Evolutionary conservation across 1,140 invertebrate genomes (phyloP).

Genomic region (Drosophila varians): DNA sequence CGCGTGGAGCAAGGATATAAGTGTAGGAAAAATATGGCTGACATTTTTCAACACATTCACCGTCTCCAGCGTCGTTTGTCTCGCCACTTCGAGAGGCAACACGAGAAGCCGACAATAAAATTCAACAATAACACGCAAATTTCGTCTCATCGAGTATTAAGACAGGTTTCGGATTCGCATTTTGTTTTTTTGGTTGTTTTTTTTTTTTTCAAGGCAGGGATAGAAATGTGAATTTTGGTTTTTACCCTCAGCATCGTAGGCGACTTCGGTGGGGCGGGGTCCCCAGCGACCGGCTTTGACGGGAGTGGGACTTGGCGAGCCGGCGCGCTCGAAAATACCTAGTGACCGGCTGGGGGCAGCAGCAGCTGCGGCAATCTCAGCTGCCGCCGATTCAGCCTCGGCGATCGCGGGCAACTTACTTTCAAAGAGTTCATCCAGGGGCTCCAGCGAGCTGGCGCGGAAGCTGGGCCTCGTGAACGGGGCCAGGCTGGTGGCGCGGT

Average conservation of each 20-base stretch:
- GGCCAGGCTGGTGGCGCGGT: constrained; percentile 79
- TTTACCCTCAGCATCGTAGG: constrained; percentile 89
- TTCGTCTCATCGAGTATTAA: constrained; percentile 66
- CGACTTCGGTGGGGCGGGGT: constrained; percentile 87
- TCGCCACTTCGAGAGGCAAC: constrained; percentile 32
- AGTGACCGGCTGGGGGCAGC: constrained; percentile 67
- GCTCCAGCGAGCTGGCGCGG: constrained; percentile 82
- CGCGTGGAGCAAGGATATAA: constrained; percentile 14
- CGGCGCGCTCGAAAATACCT: constrained; percentile 84
- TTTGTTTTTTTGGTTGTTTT: constrained; percentile 8
- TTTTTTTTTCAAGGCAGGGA: constrained; percentile 20
- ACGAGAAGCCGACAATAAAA: constrained; percentile 51
- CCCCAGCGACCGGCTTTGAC: constrained; percentile 88
- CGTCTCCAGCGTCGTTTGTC: constrained; percentile 37
- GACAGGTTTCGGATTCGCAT: constrained; percentile 35
- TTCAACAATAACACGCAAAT: constrained; percentile 63
- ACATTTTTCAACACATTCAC: constrained; percentile 65
- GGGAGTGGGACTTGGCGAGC: constrained; percentile 86
- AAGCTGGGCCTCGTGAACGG: constrained; percentile 81
- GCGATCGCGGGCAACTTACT: constrained; percentile 84
- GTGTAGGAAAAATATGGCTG: constrained; percentile 64
- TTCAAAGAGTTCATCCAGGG: constrained; percentile 85
- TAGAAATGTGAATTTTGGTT: constrained; percentile 57
- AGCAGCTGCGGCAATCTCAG: constrained; percentile 10
- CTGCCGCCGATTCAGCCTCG: constrained; percentile 52